A percentile compares a stretch with the other conserved stretches of the same genome.
Evolutionary conservation across 1,140 invertebrate species (phyloP).

Genomic region (Lineus longissimus): DNA sequence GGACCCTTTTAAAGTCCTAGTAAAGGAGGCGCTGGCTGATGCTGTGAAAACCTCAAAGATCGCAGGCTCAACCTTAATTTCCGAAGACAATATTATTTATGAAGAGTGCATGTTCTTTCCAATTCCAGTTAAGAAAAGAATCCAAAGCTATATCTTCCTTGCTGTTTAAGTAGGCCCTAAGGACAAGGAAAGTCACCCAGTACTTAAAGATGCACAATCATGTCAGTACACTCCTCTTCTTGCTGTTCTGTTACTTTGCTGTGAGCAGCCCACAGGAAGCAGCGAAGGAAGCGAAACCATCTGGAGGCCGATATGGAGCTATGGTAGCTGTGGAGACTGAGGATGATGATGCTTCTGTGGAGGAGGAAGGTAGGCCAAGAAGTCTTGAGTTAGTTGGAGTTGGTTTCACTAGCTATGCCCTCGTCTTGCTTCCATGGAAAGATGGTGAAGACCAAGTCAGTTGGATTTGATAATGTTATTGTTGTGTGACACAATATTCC

Average conservation of each 20-base stretch:
- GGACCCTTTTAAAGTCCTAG: too few relatives aligned
- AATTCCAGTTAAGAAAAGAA: background rate
- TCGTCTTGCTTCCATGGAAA: background rate
- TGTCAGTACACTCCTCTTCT: background rate
- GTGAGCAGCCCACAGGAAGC: background rate
- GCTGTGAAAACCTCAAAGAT: too few relatives aligned
- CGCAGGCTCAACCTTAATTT: too few relatives aligned
- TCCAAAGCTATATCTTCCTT: background rate
- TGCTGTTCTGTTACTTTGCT: background rate
- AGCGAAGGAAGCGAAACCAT: background rate
- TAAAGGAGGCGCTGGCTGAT: too few relatives aligned
- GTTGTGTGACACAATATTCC: too few relatives aligned
- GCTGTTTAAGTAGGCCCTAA: too few relatives aligned
- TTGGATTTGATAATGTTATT: too few relatives aligned
- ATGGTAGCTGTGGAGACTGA: background rate
- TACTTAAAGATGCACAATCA: background rate
- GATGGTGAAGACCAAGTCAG: too few relatives aligned
- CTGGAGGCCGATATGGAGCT: background rate
- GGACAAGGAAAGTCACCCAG: too few relatives aligned
- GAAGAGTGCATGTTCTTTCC: too few relatives aligned
- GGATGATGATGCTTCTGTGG: constrained; percentile 3
- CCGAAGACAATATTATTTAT: too few relatives aligned
- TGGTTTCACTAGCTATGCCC: constrained; percentile 23
- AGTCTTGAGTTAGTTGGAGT: constrained; percentile 19
- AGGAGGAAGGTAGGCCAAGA: background rate